Conservation (phyloP, 2,888 invertebrate species). For the Parelbella ahira region DNA sequence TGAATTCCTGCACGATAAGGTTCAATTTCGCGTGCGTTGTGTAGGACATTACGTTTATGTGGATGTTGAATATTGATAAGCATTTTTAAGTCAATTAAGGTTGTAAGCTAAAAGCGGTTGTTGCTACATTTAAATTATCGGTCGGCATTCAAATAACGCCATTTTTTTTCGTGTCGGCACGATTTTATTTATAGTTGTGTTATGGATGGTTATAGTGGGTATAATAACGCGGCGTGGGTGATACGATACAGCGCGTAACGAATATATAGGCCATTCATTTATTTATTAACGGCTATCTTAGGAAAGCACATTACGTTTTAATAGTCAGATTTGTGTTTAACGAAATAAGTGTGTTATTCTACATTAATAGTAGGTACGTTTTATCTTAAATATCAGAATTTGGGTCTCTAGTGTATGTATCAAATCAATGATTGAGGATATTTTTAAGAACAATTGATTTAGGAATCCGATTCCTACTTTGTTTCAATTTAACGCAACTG, state of each 20-base stretch:
- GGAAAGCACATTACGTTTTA: not conserved
- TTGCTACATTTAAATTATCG: constrained; percentile 81
- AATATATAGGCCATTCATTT: constrained; percentile 48
- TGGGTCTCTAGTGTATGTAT: too few relatives aligned
- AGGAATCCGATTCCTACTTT: too few relatives aligned
- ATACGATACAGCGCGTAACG: constrained; percentile 48
- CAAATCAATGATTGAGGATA: too few relatives aligned
- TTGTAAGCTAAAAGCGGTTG: constrained; percentile 81
- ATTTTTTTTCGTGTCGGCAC: constrained; percentile 78
- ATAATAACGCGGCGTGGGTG: constrained; percentile 63
- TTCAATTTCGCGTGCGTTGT: constrained; percentile 35
- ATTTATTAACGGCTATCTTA: constrained; percentile 42
- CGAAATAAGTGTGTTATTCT: too few relatives aligned
- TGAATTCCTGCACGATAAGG: constrained; percentile 38
- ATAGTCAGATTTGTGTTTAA: too few relatives aligned
- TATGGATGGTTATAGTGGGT: constrained; percentile 50
- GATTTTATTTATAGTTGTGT: constrained; percentile 74
- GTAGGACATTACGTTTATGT: constrained; percentile 39
- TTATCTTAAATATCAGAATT: too few relatives aligned
- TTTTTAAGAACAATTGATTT: too few relatives aligned
- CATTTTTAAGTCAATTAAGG: constrained; percentile 81
- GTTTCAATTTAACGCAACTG: too few relatives aligned
- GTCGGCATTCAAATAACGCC: constrained; percentile 80
- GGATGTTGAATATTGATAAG: constrained; percentile 65
- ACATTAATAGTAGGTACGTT: too few relatives aligned